Conservation (phyloP, 2,888 invertebrate genomes). For the Ophion slaviceki region DNA sequence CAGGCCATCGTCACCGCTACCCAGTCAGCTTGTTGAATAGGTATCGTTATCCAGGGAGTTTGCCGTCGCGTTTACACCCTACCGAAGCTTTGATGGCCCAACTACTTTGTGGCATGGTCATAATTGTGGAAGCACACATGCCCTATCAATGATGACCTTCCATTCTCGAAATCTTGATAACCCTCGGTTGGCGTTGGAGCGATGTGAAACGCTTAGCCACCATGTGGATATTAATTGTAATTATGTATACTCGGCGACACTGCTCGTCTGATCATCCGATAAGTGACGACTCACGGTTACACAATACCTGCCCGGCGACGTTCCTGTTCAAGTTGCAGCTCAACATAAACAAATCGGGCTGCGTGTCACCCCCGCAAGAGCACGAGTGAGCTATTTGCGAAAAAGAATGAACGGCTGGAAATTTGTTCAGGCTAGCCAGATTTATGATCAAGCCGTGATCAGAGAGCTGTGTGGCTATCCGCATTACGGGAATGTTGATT, state of each 20-base stretch:
- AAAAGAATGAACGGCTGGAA: constrained; percentile 3
- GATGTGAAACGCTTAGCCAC: neutral
- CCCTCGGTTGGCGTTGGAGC: neutral
- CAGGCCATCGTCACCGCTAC: constrained; percentile 4
- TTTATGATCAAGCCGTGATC: no score
- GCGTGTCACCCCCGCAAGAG: neutral
- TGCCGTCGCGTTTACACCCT: neutral
- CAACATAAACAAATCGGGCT: no score
- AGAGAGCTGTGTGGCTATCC: no score
- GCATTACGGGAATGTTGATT: no score
- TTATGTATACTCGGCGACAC: no score
- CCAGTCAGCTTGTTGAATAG: constrained; percentile 4
- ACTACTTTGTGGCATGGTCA: constrained; percentile 3
- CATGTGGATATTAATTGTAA: no score
- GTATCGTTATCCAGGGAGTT: neutral
- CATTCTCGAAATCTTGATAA: neutral
- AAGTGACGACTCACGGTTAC: no score
- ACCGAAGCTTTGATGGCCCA: constrained; percentile 3
- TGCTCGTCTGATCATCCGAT: no score
- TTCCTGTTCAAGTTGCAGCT: no score
- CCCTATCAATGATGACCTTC: constrained; percentile 4
- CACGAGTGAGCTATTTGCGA: constrained; percentile 8
- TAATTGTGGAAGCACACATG: constrained; percentile 18
- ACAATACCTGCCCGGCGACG: no score
- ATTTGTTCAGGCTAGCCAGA: no score